A percentile compares a stretch with the other conserved stretches of the same genome.
Evolutionary conservation across 2,113 vertebrate species (phyloP).

Genomic region (Eulemur macaco): DNA sequence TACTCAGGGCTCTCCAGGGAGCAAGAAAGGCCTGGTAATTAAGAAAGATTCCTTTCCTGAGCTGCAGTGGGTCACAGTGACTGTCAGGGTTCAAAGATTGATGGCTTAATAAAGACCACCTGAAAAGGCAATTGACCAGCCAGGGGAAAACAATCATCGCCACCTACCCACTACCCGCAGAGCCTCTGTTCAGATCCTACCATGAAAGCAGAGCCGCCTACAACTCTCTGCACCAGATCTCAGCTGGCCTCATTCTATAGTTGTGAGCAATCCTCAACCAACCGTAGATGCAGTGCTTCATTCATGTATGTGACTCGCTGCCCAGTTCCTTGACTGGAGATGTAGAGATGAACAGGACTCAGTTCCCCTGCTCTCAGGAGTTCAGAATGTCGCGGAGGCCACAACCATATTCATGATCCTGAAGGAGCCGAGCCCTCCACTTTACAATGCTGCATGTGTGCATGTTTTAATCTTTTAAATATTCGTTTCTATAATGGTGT

Average conservation of each 20-base stretch:
- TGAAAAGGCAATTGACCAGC: slow-evolving; percentile 70
- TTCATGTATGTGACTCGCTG: background rate
- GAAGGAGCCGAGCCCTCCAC: background rate
- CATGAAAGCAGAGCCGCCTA: background rate
- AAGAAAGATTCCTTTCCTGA: slow-evolving; percentile 76
- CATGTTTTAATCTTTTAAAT: background rate
- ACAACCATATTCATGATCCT: background rate
- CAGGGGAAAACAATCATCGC: slow-evolving; percentile 28
- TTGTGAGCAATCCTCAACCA: background rate
- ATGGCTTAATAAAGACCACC: slow-evolving; percentile 77
- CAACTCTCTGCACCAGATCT: background rate
- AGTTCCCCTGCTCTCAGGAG: background rate
- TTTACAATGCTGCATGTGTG: background rate
- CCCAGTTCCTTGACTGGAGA: background rate
- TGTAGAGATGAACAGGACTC: background rate
- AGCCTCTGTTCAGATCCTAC: background rate
- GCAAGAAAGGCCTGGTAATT: slow-evolving; percentile 73
- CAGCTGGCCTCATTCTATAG: background rate
- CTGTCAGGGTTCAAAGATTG: slow-evolving; percentile 67
- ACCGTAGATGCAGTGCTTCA: background rate
- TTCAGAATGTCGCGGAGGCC: background rate
- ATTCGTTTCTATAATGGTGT: background rate
- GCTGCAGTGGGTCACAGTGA: slow-evolving; percentile 66
- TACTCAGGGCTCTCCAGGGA: slow-evolving; percentile 65
- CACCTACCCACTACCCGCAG: background rate